Evolutionary conservation across 2,888 invertebrate species (phyloP).

Genomic region (Scaptomyza tumidula): DNA sequence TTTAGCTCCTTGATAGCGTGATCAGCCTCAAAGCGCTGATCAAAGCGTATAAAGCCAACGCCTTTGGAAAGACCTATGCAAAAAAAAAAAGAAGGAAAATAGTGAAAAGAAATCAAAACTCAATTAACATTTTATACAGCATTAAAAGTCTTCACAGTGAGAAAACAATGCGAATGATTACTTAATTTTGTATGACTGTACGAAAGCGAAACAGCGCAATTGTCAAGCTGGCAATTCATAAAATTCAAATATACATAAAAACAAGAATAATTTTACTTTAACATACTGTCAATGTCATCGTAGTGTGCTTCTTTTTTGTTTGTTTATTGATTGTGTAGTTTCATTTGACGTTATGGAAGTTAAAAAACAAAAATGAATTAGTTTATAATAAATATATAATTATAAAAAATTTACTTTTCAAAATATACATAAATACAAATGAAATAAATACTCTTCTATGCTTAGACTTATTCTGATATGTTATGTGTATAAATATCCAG

Average conservation of each 20-base stretch:
- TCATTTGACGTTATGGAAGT: conserved; percentile 5
- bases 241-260: neutral
- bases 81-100: neutral
- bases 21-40: conserved; percentile 96
- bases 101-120: neutral
- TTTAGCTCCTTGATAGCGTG: conserved; percentile 95
- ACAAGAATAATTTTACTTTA: conserved; percentile 18
- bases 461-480: neutral
- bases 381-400: neutral
- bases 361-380: conserved; percentile 27
- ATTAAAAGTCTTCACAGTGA: conserved; percentile 15
- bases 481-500: too few relatives aligned
- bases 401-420: neutral
- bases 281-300: conserved; percentile 45
- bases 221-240: conserved; percentile 4
- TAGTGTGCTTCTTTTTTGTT: conserved; percentile 26
- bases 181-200: conserved; percentile 7
- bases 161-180: conserved; percentile 18
- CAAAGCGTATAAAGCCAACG: conserved; percentile 97
- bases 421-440: neutral
- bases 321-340: conserved; percentile 20
- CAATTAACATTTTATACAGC: neutral
- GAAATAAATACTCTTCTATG: neutral
- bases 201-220: conserved; percentile 16
- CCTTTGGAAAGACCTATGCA: conserved; percentile 93